Evolutionary conservation across 1,140 invertebrate genomes (phyloP), one percentile per base, ranked within the genome.

Genomic region (Gerris buenoi): DNA sequence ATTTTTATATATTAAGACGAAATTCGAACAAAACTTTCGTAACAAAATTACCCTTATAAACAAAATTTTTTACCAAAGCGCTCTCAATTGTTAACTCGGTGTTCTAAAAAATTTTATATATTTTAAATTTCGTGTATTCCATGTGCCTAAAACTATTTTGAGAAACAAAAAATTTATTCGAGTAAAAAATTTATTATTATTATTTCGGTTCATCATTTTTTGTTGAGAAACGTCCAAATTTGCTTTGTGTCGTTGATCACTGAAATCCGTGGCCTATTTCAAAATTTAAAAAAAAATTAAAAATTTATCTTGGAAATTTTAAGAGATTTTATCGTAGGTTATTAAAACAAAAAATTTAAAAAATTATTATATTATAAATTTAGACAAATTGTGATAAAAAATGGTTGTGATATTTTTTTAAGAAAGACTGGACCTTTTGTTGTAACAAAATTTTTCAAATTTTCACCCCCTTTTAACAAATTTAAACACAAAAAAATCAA

Each of bases 391-490:
- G 68, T 69, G 68, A 69, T 69, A 68, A 65, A 69, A 66, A 69
- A 69, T 69, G 68, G 68, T 69, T 69, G 68, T 69, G 68, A 69
- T 69, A 69, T 67, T 69, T 69, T 69, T 69, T 29, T 69, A 69
- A 69, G 68, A 69, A 65, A 68, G 67, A 69, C 68, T 69, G 65
- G 68, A 59, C 65, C 59, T 65, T 67, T 33, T 62, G 61, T 63
- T 63, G 26, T 63, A n/a, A n/a, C 58, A 46, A 46, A 10, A 46
- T 10, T 46, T 46, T 18, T 46, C 33, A 46, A n/a, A n/a, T n/a
- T n/a, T n/a, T n/a, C 33, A 5, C 33, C n/a, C n/a, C 33, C 33
- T 18, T 46, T 46, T 18, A 46, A 46, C n/a, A n/a, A n/a, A n/a
- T n/a, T n/a, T n/a, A n/a, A n/a, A n/a, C n/a, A n/a, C n/a, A n/a